These are phyloP conservation scores for Cryptoprocta ferox DNA, from an alignment of 2,797 vertebrate species.

Conservation along the genomic window DNA sequence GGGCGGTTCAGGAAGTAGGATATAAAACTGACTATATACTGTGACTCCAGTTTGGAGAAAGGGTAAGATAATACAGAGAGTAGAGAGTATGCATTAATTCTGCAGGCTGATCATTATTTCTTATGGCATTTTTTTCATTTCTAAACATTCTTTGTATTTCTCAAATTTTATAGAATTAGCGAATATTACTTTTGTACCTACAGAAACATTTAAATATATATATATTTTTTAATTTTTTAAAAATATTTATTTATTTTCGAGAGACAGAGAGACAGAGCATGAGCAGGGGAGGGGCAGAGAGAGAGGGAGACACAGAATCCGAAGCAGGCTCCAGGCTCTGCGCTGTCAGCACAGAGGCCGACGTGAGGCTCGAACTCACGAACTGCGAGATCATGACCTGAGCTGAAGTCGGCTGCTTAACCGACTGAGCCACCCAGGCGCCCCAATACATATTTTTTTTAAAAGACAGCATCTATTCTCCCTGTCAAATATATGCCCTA, in stretches of 20 bases:
- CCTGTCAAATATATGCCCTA: neutral
- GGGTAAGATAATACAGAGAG: neutral
- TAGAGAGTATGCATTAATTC: neutral
- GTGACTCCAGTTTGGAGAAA: neutral
- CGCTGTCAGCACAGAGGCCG: too few relatives aligned
- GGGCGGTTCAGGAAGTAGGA: neutral
- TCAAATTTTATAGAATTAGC: neutral
- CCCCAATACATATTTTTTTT: neutral
- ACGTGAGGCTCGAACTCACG: too few relatives aligned
- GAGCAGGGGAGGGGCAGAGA: too few relatives aligned
- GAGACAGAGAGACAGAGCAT: too few relatives aligned
- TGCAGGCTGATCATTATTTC: neutral
- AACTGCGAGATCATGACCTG: too few relatives aligned
- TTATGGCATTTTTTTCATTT: neutral
- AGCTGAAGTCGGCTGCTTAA: too few relatives aligned
- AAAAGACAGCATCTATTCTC: neutral
- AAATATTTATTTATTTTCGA: too few relatives aligned
- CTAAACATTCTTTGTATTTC: slow-evolving; percentile 4
- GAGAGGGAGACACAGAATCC: too few relatives aligned
- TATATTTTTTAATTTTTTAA: neutral
- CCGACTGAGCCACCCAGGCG: too few relatives aligned
- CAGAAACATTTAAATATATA: neutral
- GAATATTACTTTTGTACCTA: neutral
- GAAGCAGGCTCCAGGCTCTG: too few relatives aligned
- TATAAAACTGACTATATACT: neutral